These are phyloP conservation scores for Uropsilus gracilis DNA, from an alignment of 2,113 vertebrate species.

Conservation along the genomic window DNA sequence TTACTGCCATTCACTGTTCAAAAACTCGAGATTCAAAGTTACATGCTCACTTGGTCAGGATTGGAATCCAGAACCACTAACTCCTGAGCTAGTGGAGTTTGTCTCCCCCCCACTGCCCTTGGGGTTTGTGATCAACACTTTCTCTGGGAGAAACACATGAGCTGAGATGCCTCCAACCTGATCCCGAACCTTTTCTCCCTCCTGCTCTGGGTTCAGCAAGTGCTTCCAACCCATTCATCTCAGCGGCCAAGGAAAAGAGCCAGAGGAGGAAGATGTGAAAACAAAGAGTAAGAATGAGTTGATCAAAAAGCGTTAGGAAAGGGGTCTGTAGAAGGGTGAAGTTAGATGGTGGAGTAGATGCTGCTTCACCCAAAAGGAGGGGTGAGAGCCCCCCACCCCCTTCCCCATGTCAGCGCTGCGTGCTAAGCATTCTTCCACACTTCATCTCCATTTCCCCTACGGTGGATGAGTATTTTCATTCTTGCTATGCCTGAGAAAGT, in stretches of 20 bases:
- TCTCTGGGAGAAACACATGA: background rate
- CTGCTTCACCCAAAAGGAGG: background rate
- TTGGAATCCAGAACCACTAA: background rate
- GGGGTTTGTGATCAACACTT: background rate
- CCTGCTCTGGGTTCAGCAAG: background rate
- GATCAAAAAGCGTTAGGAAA: background rate
- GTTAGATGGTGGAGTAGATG: background rate
- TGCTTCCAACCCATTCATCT: background rate
- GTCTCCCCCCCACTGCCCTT: background rate
- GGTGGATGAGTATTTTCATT: slow-evolving; percentile 59
- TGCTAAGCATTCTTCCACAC: slow-evolving; percentile 41
- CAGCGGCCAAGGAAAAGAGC: background rate
- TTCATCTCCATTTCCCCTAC: slow-evolving; percentile 48
- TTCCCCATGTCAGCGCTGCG: background rate
- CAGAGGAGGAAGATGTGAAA: background rate
- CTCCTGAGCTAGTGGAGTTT: background rate
- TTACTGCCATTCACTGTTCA: background rate
- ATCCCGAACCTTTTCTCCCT: background rate
- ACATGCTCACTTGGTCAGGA: background rate
- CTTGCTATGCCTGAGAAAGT: slow-evolving; percentile 62
- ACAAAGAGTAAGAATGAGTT: background rate
- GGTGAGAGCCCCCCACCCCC: background rate
- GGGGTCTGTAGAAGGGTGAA: background rate
- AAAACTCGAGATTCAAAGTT: background rate
- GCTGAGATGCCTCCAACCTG: background rate